Conservation (phyloP, 2,797 vertebrate species). For the Distichodus sexfasciatus region DNA sequence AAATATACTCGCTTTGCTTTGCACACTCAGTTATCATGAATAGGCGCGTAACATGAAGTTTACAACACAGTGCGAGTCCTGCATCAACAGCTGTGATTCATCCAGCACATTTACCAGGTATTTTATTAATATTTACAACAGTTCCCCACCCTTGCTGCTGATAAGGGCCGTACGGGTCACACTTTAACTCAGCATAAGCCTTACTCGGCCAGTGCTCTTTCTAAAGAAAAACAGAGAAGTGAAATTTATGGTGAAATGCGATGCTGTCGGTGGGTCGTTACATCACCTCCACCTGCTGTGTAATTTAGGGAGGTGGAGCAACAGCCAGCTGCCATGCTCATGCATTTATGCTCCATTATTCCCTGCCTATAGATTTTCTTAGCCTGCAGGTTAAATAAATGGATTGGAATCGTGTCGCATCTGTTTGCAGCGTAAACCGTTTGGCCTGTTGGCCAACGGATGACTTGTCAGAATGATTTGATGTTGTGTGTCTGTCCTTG, state of each 20-base stretch:
- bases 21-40: background rate
- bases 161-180: background rate
- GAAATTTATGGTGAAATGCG: background rate
- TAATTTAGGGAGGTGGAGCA: background rate
- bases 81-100: background rate
- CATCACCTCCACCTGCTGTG: background rate
- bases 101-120: background rate
- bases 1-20: too few relatives aligned
- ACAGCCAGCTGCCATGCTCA: background rate
- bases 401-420: background rate
- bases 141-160: background rate
- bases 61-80: background rate
- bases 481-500: background rate
- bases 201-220: too few relatives aligned
- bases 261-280: background rate
- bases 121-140: too few relatives aligned
- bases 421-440: background rate
- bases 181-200: background rate
- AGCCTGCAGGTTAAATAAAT: slow-evolving; percentile 15
- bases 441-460: background rate
- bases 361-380: background rate
- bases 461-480: background rate
- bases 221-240: background rate
- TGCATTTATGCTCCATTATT: slow-evolving; percentile 6
- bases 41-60: background rate